phyloP scores from a whole-genome alignment of 2,888 invertebrate genomes.

The Ophonus ardosiacus region DNA sequence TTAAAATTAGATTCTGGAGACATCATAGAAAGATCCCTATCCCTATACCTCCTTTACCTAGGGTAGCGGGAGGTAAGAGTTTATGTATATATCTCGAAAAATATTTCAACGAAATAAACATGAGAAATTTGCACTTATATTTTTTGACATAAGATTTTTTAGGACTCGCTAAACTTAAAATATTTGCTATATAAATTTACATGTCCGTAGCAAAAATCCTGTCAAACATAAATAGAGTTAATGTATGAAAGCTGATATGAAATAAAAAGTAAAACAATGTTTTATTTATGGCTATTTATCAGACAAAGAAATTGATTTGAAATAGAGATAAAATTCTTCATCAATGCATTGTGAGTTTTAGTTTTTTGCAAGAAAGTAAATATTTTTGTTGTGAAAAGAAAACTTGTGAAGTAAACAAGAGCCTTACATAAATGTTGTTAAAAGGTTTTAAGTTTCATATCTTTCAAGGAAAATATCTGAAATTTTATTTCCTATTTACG shows the following conservation, averaged over 20 bases:
- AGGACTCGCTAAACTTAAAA: not conserved
- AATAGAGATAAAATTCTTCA: slow-evolving; percentile 8
- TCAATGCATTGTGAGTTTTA: slow-evolving; percentile 2
- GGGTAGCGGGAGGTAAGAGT: too few relatives aligned
- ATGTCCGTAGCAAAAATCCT: not conserved
- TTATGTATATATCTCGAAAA: too few relatives aligned
- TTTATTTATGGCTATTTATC: not conserved
- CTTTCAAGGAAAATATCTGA: slow-evolving; percentile 21
- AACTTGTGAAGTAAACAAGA: slow-evolving; percentile 7
- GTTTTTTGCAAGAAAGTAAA: slow-evolving; percentile 25
- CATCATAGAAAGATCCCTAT: too few relatives aligned
- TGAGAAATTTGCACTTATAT: too few relatives aligned
- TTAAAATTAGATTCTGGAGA: too few relatives aligned
- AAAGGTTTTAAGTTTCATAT: slow-evolving; percentile 46
- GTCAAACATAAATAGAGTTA: not conserved
- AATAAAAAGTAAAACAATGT: not conserved
- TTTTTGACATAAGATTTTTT: not conserved
- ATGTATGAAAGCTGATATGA: not conserved
- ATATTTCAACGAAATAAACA: too few relatives aligned
- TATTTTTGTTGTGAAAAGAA: slow-evolving; percentile 30
- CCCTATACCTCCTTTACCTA: too few relatives aligned
- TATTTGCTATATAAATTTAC: not conserved
- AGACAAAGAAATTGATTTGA: slow-evolving; percentile 10
- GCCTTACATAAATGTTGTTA: slow-evolving; percentile 36
- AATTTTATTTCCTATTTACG: slow-evolving; percentile 39